These are phyloP conservation scores for Cryptosula pallasiana DNA, from an alignment of 2,888 invertebrate species.

Conservation along the genomic window DNA sequence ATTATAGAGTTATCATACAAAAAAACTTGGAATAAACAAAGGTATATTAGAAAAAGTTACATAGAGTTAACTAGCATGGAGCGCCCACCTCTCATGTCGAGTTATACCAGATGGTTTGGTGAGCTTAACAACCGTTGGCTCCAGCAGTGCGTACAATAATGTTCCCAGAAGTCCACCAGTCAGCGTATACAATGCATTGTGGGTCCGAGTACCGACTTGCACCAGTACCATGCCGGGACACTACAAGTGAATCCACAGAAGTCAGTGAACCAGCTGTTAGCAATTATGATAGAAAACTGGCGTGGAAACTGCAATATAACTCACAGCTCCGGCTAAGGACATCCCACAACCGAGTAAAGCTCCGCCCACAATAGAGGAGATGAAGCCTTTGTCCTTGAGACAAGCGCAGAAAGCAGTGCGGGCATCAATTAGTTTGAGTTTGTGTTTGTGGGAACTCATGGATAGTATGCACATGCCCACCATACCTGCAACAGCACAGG, in stretches of 20 bases:
- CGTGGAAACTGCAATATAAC: too few relatives aligned
- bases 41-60: too few relatives aligned
- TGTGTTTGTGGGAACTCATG: background rate
- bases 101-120: conserved; percentile 31
- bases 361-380: conserved; percentile 1
- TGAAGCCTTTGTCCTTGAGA: conserved; percentile 9
- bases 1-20: too few relatives aligned
- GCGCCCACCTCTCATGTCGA: background rate
- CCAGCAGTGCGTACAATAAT: conserved; percentile 37
- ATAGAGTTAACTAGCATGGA: too few relatives aligned
- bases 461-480: background rate
- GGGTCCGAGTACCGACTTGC: conserved; percentile 42
- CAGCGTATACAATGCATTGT: conserved; percentile 41
- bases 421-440: background rate
- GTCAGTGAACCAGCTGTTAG: too few relatives aligned
- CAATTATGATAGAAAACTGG: too few relatives aligned
- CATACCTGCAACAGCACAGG: conserved; percentile 3
- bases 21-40: too few relatives aligned
- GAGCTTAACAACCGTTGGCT: conserved; percentile 31
- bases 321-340: conserved; percentile 21
- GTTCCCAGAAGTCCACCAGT: conserved; percentile 40
- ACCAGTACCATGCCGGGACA: conserved; percentile 46
- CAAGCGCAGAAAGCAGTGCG: background rate
- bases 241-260: conserved; percentile 33
- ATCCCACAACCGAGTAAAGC: conserved; percentile 15